Percentiles rank a stretch among this genome's conserved stretches.
Evolutionary conservation across 2,888 invertebrate genomes (phyloP).

Genomic region (Acronicta psi): DNA sequence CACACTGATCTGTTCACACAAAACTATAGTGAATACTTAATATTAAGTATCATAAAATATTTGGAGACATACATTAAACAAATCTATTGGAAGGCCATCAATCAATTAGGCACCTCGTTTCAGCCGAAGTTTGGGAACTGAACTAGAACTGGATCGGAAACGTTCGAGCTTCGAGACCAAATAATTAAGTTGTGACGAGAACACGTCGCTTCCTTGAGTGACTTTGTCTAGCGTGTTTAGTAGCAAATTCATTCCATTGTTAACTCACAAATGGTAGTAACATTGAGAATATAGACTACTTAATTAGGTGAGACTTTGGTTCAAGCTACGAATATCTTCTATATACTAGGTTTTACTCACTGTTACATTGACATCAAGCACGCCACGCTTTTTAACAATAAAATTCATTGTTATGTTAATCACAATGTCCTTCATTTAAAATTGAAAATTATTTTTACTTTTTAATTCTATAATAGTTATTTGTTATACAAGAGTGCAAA

Average conservation of each 20-base stretch:
- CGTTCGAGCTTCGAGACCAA: slow-evolving; percentile 33
- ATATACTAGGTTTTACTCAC: no score
- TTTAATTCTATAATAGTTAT: no score
- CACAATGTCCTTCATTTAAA: no score
- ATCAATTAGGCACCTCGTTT: slow-evolving; percentile 26
- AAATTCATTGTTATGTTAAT: no score
- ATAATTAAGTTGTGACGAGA: slow-evolving; percentile 18
- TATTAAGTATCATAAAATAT: no score
- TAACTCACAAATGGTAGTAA: neutral
- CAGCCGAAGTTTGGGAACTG: slow-evolving; percentile 41
- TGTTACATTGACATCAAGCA: no score
- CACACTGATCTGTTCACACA: no score
- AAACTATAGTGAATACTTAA: no score
- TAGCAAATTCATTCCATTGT: slow-evolving; percentile 5
- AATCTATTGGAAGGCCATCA: slow-evolving; percentile 20
- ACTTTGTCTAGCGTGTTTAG: slow-evolving; percentile 1
- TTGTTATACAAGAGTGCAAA: no score
- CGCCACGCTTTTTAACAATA: no score
- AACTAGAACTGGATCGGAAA: slow-evolving; percentile 32
- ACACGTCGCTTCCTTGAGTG: slow-evolving; percentile 10
- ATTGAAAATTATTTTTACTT: no score
- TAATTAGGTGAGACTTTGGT: neutral
- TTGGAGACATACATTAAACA: neutral
- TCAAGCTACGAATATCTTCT: no score
- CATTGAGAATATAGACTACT: neutral